Percentiles rank a stretch among this genome's conserved stretches.
These are phyloP conservation scores for Drosophila trapezifrons DNA, from an alignment of 1,140 invertebrate species.

Conservation along the genomic window DNA sequence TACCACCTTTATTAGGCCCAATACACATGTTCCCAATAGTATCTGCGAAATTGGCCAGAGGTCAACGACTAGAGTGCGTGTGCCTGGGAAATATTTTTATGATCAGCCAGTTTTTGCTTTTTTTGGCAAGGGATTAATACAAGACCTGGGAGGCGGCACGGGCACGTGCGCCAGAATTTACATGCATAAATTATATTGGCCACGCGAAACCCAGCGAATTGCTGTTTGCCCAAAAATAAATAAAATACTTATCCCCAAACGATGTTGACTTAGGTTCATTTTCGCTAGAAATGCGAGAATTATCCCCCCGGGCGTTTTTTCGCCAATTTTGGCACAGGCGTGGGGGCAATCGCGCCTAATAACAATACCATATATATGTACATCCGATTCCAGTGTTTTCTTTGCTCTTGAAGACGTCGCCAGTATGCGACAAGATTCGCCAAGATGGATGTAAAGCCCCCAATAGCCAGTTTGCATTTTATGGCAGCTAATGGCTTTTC, in stretches of 20 bases:
- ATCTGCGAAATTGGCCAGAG: constrained; percentile 9
- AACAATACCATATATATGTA: neutral
- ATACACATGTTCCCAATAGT: neutral
- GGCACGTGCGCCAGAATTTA: constrained; percentile 24
- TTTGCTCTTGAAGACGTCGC: constrained; percentile 26
- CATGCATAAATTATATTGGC: constrained; percentile 9
- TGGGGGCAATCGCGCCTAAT: constrained; percentile 3
- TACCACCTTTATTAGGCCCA: constrained; percentile 2
- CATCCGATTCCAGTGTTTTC: constrained; percentile 20
- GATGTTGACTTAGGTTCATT: constrained; percentile 32
- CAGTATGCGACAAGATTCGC: constrained; percentile 18
- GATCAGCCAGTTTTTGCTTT: neutral
- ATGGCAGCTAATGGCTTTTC: constrained; percentile 64
- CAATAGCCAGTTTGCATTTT: constrained; percentile 45
- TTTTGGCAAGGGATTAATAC: neutral
- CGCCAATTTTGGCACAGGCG: constrained; percentile 17
- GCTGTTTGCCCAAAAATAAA: constrained; percentile 17
- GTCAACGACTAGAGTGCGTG: constrained; percentile 25
- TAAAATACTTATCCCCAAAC: constrained; percentile 15
- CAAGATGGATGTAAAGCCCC: constrained; percentile 34
- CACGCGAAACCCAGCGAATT: neutral
- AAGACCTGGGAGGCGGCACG: neutral
- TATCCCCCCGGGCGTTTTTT: constrained; percentile 8
- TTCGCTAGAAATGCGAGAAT: constrained; percentile 26
- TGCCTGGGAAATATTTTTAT: neutral